phyloP scores from a whole-genome alignment of 2,113 vertebrate genomes.

The Saccopteryx bilineata region DNA sequence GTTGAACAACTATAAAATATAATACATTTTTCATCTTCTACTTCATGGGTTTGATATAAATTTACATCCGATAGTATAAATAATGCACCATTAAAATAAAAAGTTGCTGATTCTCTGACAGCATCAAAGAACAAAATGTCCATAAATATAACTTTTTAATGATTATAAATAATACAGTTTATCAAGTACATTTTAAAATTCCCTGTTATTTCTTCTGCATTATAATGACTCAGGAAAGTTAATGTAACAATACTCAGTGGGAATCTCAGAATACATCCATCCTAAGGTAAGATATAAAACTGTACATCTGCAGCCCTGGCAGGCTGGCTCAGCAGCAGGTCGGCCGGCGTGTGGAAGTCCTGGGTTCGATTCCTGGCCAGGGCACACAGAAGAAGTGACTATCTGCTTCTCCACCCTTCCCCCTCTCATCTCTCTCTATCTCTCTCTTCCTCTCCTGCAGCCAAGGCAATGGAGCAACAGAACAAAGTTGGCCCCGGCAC shows the following conservation, averaged over 20 bases:
- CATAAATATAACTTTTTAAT: slow-evolving; percentile 1
- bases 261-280: neutral
- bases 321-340: too few species aligned
- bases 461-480: too few species aligned
- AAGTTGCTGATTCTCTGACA: neutral
- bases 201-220: neutral
- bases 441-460: too few species aligned
- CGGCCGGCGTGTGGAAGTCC: too few species aligned
- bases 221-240: neutral
- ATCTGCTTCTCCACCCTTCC: too few species aligned
- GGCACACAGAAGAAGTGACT: too few species aligned
- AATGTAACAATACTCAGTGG: neutral
- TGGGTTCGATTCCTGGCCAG: too few species aligned
- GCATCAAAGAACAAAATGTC: neutral
- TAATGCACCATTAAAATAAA: slow-evolving; percentile 31
- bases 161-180: neutral
- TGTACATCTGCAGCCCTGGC: neutral
- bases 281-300: neutral
- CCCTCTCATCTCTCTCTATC: too few species aligned
- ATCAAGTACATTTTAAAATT: neutral
- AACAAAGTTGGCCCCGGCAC: too few species aligned
- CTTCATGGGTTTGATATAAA: neutral
- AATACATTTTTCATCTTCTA: slow-evolving; percentile 39
- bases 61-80: neutral
- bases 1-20: neutral